Evolutionary conservation across 2,888 invertebrate species (phyloP), one percentile per base, ranked within the genome.

Genomic region (Hypomecis atomaria): DNA sequence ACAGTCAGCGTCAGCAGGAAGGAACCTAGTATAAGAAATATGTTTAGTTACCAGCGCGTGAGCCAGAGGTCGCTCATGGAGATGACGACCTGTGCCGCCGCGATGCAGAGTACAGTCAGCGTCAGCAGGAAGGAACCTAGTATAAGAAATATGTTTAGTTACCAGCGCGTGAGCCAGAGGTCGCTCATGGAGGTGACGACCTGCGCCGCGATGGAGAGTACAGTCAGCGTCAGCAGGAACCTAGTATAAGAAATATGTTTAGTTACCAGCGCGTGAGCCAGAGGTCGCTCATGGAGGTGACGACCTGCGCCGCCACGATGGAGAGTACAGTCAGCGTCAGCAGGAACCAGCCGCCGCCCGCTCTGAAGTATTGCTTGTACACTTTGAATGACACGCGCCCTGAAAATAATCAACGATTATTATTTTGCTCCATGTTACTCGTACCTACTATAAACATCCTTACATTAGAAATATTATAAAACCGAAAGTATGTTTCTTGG

Each of bases 41-140:
- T 9, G 40, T 10, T 9, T 60, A 71, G 68, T 87, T 85, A 96
- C 97, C 97, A 97, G 75, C 94, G 86, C 2, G 95, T 95, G 0
- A 97, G 93, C 96, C 96, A 97, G 78, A 96, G 95, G 84, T 97
- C 97, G 53, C 94, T 93, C 56, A 95, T 93, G 48, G 96, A 96
- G 62, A 95, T 96, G 57, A 95, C 86, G 33, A 94, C 81, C 86
- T 97, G 97, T 4, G 96, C 96, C 6, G 95, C 70, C 23, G 96
- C 69, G 59, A 96, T 91, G 44, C 94, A 83, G 0, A 95, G 36
- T 0, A 94, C 37, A 5, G 96, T 93, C 7, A 94, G 74, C 0
- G 93, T 37, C 23, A 96, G 83, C 53, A 94, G 81, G 6, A 90
- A 79, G n/a, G n/a, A n/a, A n/a, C n/a, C n/a, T n/a, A n/a, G n/a